Evolutionary conservation across 2,888 invertebrate species (phyloP), one percentile per base, ranked within the genome.

Genomic region (Drosophila meridionalis): DNA sequence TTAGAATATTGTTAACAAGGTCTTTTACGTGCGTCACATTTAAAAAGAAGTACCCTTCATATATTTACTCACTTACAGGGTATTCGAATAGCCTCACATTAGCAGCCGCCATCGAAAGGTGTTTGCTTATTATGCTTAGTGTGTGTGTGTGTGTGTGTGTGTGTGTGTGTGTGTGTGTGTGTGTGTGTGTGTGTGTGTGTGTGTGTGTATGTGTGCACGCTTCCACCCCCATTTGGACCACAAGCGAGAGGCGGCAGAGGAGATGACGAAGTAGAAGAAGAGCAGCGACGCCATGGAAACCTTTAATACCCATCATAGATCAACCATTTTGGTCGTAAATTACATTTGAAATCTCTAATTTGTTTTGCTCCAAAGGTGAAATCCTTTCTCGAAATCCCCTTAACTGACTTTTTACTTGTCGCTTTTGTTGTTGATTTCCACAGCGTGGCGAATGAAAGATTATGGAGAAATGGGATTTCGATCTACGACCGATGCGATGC

Each of bases 321-420:
- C 92, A 92, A 90, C 79, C 88, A 86, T 88, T 91, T 82, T 64
- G 88, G 85, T 80, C 81, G 86, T 91, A 92, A 91, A 92, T 92
- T 78, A 89, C 84, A 63, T 82, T 82, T 79, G 79, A 91, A 91
- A 92, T 92, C 91, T 90, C 89, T 91, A 92, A 92, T 91, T 92
- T 91, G 90, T 84, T 88, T 81, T 88, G 81, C 82, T 77, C 82
- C 80, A 81, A 90, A 90, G 84, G 89, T 89, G 81, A 81, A 90
- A 86, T 85, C 89, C 89, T 89, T 90, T 89, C 74, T 74, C 77
- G 72, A 84, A 82, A 72, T 76, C 83, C 73, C 78, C 66, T 69
- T 71, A 60, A 67, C 76, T 60, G 66, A 66, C 73, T 66, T 75
- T 78, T 69, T 64, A 63, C 64, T 65, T 45, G 67, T 67, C 58